Evolutionary conservation across 2,797 vertebrate species (phyloP).

Genomic region (Acanthurus tractus): DNA sequence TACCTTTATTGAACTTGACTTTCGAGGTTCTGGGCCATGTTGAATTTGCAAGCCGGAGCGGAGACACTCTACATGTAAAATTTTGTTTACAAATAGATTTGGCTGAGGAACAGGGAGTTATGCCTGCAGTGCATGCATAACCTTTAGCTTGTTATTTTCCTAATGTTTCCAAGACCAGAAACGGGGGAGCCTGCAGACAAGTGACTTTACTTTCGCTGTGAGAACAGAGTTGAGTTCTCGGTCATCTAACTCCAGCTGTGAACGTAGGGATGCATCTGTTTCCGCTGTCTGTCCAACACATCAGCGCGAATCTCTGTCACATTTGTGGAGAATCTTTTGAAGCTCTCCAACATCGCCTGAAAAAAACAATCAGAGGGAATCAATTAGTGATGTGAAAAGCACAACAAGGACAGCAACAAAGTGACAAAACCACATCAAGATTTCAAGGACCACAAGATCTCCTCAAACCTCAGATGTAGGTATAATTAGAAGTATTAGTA

Average conservation of each 20-base stretch:
- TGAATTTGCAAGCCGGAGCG: constrained; percentile 42
- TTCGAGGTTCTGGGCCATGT: constrained; percentile 60
- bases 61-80: constrained; percentile 42
- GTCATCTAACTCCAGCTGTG: constrained; percentile 52
- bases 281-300: constrained; percentile 43
- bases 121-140: constrained; percentile 65
- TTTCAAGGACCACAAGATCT: constrained; percentile 4
- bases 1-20: constrained; percentile 71
- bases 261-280: constrained; percentile 22
- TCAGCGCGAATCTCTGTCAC: constrained; percentile 35
- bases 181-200: constrained; percentile 46
- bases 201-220: constrained; percentile 26
- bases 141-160: constrained; percentile 66
- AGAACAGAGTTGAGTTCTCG: constrained; percentile 48
- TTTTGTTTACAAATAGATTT: constrained; percentile 50
- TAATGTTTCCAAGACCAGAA: constrained; percentile 54
- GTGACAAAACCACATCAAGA: background rate
- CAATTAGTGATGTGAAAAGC: background rate
- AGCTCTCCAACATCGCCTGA: constrained; percentile 70
- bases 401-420: constrained; percentile 9
- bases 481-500: constrained; percentile 38
- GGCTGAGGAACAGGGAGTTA: constrained; percentile 32
- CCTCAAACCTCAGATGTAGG: constrained; percentile 8
- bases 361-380: constrained; percentile 51
- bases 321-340: constrained; percentile 47